These are phyloP conservation scores for Muscidifurax raptorellus DNA, from an alignment of 1,140 invertebrate species.

Conservation along the genomic window DNA sequence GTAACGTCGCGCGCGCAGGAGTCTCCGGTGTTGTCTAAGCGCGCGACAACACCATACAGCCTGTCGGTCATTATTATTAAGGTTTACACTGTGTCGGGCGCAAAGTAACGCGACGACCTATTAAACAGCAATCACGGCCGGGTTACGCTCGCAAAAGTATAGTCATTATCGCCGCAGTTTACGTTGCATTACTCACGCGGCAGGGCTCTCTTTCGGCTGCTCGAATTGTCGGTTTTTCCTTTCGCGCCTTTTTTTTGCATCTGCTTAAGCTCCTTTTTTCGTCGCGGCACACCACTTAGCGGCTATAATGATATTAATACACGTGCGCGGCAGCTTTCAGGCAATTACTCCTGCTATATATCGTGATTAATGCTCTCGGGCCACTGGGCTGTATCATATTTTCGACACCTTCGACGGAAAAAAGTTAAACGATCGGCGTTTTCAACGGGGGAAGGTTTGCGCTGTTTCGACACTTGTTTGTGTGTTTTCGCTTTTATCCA, in stretches of 20 bases:
- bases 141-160: slow-evolving; percentile 39
- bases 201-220: not conserved
- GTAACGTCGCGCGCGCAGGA: slow-evolving; percentile 7
- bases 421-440: slow-evolving; percentile 1
- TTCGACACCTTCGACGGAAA: not conserved
- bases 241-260: not conserved
- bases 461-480: not conserved
- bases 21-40: not conserved
- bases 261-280: not conserved
- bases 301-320: not conserved
- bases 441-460: too few species aligned
- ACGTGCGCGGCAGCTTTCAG: not conserved
- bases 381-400: not conserved
- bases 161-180: slow-evolving; percentile 22
- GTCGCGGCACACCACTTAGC: not conserved
- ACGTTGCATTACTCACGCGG: slow-evolving; percentile 10
- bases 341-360: too few species aligned
- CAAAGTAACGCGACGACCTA: slow-evolving; percentile 40
- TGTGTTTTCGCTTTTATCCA: not conserved
- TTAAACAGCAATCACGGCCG: slow-evolving; percentile 41
- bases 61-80: slow-evolving; percentile 34
- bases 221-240: not conserved
- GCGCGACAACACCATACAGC: not conserved
- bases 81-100: slow-evolving; percentile 20
- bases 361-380: not conserved